Conservation (phyloP, 1,140 invertebrate genomes). For the Drosophila orena region DNA sequence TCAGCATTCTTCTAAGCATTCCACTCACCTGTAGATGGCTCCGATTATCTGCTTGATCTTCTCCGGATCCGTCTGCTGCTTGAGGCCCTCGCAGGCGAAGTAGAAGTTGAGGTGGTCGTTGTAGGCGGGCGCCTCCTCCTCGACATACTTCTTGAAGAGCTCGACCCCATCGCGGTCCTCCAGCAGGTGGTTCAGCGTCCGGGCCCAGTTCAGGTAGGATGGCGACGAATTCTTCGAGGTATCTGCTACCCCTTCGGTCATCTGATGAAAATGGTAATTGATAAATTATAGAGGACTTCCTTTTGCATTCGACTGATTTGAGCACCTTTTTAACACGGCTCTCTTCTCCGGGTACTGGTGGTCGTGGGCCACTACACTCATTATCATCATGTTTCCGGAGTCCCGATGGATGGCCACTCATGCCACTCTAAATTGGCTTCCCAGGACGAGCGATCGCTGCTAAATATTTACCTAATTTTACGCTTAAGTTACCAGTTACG, state of each 20-base stretch:
- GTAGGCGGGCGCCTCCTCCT: constrained; percentile 91
- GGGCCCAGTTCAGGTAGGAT: constrained; percentile 93
- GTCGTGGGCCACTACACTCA: constrained; percentile 85
- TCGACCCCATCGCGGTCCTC: constrained; percentile 94
- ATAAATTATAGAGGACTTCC: neutral
- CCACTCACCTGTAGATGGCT: constrained; percentile 90
- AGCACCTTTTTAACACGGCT: constrained; percentile 83
- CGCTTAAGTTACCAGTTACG: constrained; percentile 49
- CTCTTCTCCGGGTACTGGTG: constrained; percentile 85
- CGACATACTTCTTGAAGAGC: constrained; percentile 93
- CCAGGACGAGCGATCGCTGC: constrained; percentile 38
- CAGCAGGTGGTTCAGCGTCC: constrained; percentile 91
- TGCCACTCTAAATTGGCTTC: constrained; percentile 74
- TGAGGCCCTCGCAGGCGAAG: constrained; percentile 96
- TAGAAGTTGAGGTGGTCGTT: constrained; percentile 94
- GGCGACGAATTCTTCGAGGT: constrained; percentile 88
- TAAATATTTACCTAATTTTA: constrained; percentile 62
- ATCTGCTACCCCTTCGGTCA: constrained; percentile 85
- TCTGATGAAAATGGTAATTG: constrained; percentile 39
- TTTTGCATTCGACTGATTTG: neutral
- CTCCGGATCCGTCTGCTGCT: constrained; percentile 90
- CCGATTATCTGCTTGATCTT: constrained; percentile 91
- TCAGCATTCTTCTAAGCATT: neutral
- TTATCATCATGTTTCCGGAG: constrained; percentile 84
- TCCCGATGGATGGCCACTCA: constrained; percentile 81